phyloP scores from a whole-genome alignment of 1,140 invertebrate species.

The Panagrolaimus sp. region DNA sequence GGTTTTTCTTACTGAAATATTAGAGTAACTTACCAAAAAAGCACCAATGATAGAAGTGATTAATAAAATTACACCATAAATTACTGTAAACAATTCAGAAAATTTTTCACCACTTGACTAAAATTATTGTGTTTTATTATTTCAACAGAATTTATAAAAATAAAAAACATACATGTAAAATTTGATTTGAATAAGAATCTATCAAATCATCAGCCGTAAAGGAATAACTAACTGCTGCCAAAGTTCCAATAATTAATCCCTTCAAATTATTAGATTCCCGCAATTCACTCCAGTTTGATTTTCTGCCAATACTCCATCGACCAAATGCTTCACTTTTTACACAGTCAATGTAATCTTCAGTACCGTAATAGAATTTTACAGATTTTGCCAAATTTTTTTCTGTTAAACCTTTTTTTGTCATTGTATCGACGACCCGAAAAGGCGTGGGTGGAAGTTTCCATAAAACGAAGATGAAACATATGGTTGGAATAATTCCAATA shows the following conservation, averaged over 20 bases:
- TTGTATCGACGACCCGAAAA: not conserved
- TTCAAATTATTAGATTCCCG: not conserved
- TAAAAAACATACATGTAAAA: constrained; percentile 26
- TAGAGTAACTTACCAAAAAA: constrained; percentile 36
- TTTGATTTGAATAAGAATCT: constrained; percentile 39
- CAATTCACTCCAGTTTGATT: not conserved
- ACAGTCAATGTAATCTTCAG: not conserved
- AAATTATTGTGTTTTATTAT: no score
- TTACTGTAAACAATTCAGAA: constrained; percentile 19
- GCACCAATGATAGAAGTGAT: constrained; percentile 38
- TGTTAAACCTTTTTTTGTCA: not conserved
- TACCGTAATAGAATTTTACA: constrained; percentile 5
- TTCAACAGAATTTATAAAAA: not conserved
- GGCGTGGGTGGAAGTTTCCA: constrained; percentile 5
- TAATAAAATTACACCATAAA: constrained; percentile 28
- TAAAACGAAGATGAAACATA: constrained; percentile 14
- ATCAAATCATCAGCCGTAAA: constrained; percentile 40
- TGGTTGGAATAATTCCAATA: constrained; percentile 15
- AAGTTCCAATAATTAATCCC: constrained; percentile 15
- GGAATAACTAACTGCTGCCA: constrained; percentile 31
- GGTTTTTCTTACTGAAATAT: no score
- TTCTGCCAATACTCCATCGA: not conserved
- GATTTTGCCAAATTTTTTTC: not conserved
- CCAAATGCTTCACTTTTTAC: not conserved
- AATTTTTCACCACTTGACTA: not conserved